These are phyloP conservation scores for Lateolabrax maculatus DNA, from an alignment of 2,797 vertebrate species.

Conservation along the genomic window DNA sequence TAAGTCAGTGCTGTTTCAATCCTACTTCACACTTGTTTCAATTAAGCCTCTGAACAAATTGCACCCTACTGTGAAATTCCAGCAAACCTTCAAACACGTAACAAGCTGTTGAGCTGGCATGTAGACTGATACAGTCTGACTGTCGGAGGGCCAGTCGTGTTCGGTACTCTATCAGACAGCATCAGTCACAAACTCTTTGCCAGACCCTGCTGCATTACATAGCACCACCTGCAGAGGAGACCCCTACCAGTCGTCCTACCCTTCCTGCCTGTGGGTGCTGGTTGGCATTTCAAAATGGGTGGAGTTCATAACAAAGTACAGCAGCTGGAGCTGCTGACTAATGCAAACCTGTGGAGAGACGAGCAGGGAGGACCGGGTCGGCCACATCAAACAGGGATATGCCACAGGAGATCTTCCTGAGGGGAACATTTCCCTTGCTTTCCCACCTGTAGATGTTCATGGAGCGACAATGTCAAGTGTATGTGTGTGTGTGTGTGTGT, in stretches of 20 bases:
- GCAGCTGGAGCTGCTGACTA: conserved; percentile 71
- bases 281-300: conserved; percentile 75
- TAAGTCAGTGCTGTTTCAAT: not conserved
- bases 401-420: conserved; percentile 67
- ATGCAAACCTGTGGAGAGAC: conserved; percentile 63
- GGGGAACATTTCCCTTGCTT: conserved; percentile 33
- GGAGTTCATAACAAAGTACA: conserved; percentile 72
- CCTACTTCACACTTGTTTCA: not conserved
- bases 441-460: conserved; percentile 38
- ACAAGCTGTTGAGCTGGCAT: conserved; percentile 3
- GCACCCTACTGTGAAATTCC: conserved; percentile 25
- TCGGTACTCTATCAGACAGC: conserved; percentile 23
- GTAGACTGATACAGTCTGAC: not conserved
- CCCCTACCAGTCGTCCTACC: conserved; percentile 37
- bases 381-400: conserved; percentile 69
- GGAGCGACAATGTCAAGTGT: conserved; percentile 43
- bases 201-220: conserved; percentile 7
- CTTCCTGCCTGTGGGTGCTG: conserved; percentile 61
- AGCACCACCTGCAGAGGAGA: conserved; percentile 62
- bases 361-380: conserved; percentile 55
- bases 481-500: conserved; percentile 12
- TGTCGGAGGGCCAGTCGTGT: too few species aligned
- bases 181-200: conserved; percentile 4
- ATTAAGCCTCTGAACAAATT: conserved; percentile 9
- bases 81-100: conserved; percentile 25